Conservation (phyloP, 2,113 vertebrate species). For the Lucifuga dentata region DNA sequence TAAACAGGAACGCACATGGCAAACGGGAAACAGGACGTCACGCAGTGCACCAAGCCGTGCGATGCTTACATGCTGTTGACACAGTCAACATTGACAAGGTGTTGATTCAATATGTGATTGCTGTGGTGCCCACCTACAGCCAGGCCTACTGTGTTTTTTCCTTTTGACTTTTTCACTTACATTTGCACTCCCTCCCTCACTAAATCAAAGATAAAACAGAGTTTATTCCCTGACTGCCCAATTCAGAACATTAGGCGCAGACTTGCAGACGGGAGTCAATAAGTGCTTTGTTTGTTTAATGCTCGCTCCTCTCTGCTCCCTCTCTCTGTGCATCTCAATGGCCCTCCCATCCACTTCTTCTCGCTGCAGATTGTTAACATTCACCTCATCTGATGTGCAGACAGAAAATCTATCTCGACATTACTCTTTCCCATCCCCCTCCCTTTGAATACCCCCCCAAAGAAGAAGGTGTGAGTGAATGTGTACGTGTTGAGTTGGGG, state of each 20-base stretch:
- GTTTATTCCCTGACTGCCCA: constrained; percentile 38
- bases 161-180: not conserved
- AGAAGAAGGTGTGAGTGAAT: constrained; percentile 18
- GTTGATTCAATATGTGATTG: not conserved
- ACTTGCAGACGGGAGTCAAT: constrained; percentile 62
- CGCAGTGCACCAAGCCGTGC: too few relatives aligned
- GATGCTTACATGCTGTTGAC: too few relatives aligned
- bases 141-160: constrained; percentile 7
- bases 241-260: constrained; percentile 29
- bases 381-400: constrained; percentile 44
- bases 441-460: constrained; percentile 1
- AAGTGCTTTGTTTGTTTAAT: constrained; percentile 70
- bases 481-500: not conserved
- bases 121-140: not conserved
- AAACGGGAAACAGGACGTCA: too few relatives aligned
- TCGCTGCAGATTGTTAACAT: constrained; percentile 55
- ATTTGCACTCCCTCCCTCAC: constrained; percentile 18
- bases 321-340: not conserved
- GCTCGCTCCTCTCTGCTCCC: constrained; percentile 24
- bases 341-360: constrained; percentile 15
- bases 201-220: constrained; percentile 39
- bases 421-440: constrained; percentile 11
- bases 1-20: too few relatives aligned
- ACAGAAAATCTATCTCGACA: constrained; percentile 59
- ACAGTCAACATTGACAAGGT: not conserved